phyloP scores from a whole-genome alignment of 2,113 vertebrate genomes.

The Laticauda laticaudata region DNA sequence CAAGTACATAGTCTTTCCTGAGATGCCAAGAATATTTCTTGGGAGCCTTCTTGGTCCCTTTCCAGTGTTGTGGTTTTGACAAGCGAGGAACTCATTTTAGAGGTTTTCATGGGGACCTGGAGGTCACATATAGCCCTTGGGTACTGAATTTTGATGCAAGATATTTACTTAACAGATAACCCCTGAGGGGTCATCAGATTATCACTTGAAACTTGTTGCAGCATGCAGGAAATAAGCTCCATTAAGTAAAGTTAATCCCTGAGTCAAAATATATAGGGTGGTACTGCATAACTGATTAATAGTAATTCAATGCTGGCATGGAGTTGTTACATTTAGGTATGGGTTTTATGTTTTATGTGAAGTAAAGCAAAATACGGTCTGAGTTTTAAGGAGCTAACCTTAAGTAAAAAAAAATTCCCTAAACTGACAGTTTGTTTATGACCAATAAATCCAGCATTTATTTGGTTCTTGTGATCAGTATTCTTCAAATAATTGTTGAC shows the following conservation, averaged over 20 bases:
- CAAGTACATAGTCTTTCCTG: not conserved
- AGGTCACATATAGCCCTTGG: not conserved
- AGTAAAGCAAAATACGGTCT: not conserved
- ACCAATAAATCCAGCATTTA: constrained; percentile 2
- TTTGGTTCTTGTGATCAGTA: not conserved
- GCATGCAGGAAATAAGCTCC: not conserved
- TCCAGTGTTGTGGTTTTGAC: not conserved
- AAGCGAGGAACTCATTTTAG: not conserved
- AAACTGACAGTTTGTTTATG: not conserved
- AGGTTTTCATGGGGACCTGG: not conserved
- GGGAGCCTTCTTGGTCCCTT: not conserved
- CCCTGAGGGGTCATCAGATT: not conserved
- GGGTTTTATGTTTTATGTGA: not conserved
- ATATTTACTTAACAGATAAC: not conserved
- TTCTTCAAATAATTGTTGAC: not conserved
- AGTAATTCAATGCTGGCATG: not conserved
- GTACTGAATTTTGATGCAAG: not conserved
- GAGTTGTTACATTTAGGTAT: not conserved
- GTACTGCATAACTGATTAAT: not conserved
- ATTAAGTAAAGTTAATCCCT: not conserved
- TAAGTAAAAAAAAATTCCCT: not conserved
- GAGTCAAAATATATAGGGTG: not conserved
- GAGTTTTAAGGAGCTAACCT: not conserved
- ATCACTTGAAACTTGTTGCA: not conserved
- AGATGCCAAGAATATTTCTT: not conserved